These are phyloP conservation scores for Crenuchus spilurus DNA, from an alignment of 2,797 vertebrate genomes.

Conservation along the genomic window DNA sequence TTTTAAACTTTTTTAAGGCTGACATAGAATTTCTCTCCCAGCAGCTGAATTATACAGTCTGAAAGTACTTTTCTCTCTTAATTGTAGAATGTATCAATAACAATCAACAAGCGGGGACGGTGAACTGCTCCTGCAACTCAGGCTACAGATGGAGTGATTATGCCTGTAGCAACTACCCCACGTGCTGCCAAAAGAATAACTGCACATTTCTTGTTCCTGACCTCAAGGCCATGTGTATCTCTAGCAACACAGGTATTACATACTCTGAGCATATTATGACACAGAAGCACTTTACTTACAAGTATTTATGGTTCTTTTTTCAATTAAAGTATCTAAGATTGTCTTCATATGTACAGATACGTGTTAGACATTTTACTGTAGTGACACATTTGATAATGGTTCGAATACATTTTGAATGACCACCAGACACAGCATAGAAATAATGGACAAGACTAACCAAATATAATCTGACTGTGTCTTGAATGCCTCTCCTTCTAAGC, in stretches of 20 bases:
- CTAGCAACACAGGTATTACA: conserved; percentile 54
- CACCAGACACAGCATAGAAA: no score
- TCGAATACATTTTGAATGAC: no score
- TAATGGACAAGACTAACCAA: no score
- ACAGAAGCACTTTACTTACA: no score
- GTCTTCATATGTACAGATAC: no score
- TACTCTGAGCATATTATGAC: background rate
- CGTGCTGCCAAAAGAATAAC: background rate
- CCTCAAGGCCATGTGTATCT: conserved; percentile 51
- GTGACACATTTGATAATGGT: no score
- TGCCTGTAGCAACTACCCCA: background rate
- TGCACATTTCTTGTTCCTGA: background rate
- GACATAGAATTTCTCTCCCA: background rate
- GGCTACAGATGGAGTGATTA: conserved; percentile 47
- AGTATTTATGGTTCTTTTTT: no score
- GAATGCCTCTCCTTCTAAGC: no score
- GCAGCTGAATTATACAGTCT: background rate
- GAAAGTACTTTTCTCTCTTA: no score
- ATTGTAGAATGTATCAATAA: conserved; percentile 58
- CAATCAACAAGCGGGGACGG: background rate
- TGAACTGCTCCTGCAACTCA: rapidly evolving
- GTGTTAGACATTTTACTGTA: no score
- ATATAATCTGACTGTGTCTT: no score
- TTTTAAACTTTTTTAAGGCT: background rate
- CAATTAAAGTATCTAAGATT: no score